Conservation (phyloP, 2,888 invertebrate species). For the Oscheius sp. region DNA sequence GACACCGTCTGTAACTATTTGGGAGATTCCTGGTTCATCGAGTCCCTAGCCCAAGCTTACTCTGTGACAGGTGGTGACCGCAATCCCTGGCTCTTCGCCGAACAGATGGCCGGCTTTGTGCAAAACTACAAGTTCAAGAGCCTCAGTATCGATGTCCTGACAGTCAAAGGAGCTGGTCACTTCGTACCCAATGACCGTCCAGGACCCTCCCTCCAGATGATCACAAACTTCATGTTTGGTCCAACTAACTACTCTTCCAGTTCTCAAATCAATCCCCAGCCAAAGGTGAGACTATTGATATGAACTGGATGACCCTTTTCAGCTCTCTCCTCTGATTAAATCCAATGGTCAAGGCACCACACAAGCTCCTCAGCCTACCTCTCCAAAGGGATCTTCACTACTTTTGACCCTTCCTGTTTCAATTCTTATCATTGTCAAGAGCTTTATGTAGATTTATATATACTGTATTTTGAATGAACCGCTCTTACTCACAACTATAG, state of each 20-base stretch:
- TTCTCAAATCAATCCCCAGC: not conserved
- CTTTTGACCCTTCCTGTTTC: not conserved
- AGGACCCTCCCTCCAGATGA: constrained; percentile 53
- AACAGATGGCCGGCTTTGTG: constrained; percentile 62
- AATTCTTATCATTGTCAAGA: too few relatives aligned
- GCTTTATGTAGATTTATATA: too few relatives aligned
- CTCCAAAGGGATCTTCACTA: not conserved
- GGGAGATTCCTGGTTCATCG: constrained; percentile 36
- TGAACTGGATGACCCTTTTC: not conserved
- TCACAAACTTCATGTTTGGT: constrained; percentile 51
- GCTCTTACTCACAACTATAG: too few relatives aligned
- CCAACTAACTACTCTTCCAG: constrained; percentile 42
- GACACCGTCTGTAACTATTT: constrained; percentile 43
- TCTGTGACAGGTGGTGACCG: constrained; percentile 34
- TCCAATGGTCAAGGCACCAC: not conserved
- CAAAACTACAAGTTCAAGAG: constrained; percentile 24
- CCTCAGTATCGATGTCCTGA: constrained; percentile 36
- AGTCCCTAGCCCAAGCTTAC: constrained; percentile 8
- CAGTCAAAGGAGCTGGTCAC: constrained; percentile 52
- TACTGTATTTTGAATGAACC: too few relatives aligned
- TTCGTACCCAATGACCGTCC: constrained; percentile 55
- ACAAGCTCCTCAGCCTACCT: not conserved
- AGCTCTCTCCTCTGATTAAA: too few relatives aligned
- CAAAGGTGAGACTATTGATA: not conserved
- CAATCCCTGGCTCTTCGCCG: constrained; percentile 52